phyloP scores from a whole-genome alignment of 2,888 invertebrate species.

The Zhuqinia jingwanae region DNA sequence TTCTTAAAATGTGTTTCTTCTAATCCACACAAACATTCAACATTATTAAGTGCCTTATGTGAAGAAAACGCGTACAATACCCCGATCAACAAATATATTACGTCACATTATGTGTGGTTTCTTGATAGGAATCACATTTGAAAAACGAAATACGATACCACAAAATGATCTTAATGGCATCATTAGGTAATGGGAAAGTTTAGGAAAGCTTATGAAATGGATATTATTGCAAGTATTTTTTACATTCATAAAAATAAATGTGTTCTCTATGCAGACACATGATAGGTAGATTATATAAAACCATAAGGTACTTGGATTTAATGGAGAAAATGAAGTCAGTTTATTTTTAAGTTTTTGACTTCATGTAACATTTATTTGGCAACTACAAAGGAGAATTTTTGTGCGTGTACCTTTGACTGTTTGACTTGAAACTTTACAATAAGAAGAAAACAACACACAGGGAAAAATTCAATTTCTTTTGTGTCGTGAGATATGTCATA shows the following conservation, averaged over 20 bases:
- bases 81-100: not conserved
- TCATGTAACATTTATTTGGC: not conserved
- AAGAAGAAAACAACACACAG: slow-evolving; percentile 8
- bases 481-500: slow-evolving; percentile 51
- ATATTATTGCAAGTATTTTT: not conserved
- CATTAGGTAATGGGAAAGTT: slow-evolving; percentile 62
- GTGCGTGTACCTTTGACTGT: not conserved
- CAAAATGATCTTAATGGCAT: slow-evolving; percentile 52
- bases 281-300: not conserved
- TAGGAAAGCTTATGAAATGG: slow-evolving; percentile 56
- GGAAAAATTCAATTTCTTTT: not conserved
- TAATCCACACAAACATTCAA: not conserved
- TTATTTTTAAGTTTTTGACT: not conserved
- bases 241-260: not conserved
- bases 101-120: no score
- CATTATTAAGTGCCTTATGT: not conserved
- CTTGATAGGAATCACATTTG: not conserved
- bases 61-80: not conserved
- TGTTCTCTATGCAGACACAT: not conserved
- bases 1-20: no score
- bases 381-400: not conserved
- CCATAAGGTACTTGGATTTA: no score
- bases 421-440: not conserved
- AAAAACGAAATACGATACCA: slow-evolving; percentile 57
- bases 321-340: slow-evolving; percentile 6